These are phyloP conservation scores for Petrolisthes cinctipes DNA, from an alignment of 2,888 invertebrate species.

Conservation along the genomic window DNA sequence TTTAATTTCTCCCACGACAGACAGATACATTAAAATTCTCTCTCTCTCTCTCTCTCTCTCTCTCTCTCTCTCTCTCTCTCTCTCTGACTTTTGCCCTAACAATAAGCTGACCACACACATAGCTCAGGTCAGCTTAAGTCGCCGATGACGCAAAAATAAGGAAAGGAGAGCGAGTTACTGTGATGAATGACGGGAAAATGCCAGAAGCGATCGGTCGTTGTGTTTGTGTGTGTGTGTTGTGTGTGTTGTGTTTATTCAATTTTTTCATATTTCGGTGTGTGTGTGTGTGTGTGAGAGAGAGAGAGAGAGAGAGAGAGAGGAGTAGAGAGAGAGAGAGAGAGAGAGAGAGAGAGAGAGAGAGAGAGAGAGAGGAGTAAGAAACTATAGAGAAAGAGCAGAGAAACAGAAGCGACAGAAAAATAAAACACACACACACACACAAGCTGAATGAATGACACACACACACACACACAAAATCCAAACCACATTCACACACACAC, in stretches of 20 bases:
- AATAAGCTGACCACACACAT: too few relatives aligned
- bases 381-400: background rate
- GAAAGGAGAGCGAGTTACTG: background rate
- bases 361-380: background rate
- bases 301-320: background rate
- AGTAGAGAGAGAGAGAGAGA: background rate
- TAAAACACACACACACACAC: background rate
- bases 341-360: conserved; percentile 6
- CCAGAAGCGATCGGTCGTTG: too few relatives aligned
- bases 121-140: too few relatives aligned
- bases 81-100: background rate
- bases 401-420: background rate
- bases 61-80: conserved; percentile 5
- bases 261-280: too few relatives aligned
- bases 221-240: background rate
- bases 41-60: too few relatives aligned
- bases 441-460: background rate
- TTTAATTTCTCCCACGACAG: too few relatives aligned
- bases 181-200: background rate
- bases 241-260: too few relatives aligned
- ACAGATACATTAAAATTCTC: too few relatives aligned
- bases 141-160: background rate
- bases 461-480: background rate
- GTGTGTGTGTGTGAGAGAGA: background rate
- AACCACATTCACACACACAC: background rate